Conservation (phyloP, 2,113 vertebrate species). For the Uria lomvia region DNA sequence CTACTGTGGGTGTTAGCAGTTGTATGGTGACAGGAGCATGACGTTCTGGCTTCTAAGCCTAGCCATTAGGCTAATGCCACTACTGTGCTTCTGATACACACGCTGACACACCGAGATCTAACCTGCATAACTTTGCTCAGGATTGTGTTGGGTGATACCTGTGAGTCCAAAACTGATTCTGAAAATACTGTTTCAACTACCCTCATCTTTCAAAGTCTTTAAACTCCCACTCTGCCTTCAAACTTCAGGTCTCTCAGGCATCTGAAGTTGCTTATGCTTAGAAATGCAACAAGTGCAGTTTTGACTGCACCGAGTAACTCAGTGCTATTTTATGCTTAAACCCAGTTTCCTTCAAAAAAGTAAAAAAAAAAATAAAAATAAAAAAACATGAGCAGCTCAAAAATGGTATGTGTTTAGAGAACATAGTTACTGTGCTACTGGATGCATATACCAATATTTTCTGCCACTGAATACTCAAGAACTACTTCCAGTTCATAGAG, state of each 20-base stretch:
- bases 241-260: background rate
- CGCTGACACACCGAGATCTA: background rate
- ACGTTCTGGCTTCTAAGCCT: background rate
- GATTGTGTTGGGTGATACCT: background rate
- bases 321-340: background rate
- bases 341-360: background rate
- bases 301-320: background rate
- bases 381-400: rapidly evolving
- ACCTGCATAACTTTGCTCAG: background rate
- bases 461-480: background rate
- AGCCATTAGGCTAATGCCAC: background rate
- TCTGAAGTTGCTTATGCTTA: background rate
- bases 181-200: background rate
- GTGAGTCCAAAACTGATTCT: background rate
- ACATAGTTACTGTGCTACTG: background rate
- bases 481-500: background rate
- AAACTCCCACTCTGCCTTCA: background rate
- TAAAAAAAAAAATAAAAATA: no score
- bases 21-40: background rate
- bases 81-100: rapidly evolving
- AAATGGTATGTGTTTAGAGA: background rate
- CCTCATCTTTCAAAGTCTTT: background rate
- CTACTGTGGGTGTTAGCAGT: background rate
- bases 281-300: background rate
- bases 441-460: background rate